Percentiles rank a stretch among this genome's conserved stretches.
These are phyloP conservation scores for Diadegma fenestrale DNA, from an alignment of 2,888 invertebrate species.

Conservation along the genomic window DNA sequence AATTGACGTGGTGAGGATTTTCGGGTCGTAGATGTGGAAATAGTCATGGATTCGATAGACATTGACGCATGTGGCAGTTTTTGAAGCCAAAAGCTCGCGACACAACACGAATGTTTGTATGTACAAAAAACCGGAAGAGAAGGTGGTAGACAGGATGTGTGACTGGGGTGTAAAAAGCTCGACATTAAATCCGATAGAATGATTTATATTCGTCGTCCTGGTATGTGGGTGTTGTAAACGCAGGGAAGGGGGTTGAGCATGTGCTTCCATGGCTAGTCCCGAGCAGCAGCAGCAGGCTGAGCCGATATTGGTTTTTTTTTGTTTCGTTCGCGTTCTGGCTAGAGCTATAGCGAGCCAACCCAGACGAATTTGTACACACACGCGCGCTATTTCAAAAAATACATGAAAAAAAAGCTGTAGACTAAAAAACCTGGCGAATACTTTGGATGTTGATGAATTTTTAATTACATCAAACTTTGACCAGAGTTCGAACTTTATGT, in stretches of 20 bases:
- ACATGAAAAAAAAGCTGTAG: background rate
- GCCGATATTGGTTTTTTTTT: conserved; percentile 63
- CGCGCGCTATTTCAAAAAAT: conserved; percentile 26
- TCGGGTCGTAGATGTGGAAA: background rate
- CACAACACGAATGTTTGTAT: conserved; percentile 33
- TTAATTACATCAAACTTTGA: background rate
- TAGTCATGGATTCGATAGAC: background rate
- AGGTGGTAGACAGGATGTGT: conserved; percentile 36
- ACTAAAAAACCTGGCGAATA: background rate
- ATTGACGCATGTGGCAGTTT: background rate
- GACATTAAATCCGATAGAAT: conserved; percentile 67
- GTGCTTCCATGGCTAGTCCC: conserved; percentile 49
- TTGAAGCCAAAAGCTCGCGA: background rate
- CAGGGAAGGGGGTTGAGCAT: conserved; percentile 30
- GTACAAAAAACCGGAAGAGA: conserved; percentile 29
- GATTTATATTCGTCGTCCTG: conserved; percentile 60
- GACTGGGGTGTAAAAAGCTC: conserved; percentile 56
- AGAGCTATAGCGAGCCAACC: conserved; percentile 2
- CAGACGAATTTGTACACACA: conserved; percentile 6
- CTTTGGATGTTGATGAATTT: background rate
- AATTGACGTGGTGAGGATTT: background rate
- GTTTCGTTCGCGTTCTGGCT: conserved; percentile 29
- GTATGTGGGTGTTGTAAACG: conserved; percentile 16
- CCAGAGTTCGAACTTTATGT: background rate
- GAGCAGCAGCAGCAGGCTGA: conserved; percentile 22